phyloP scores from a whole-genome alignment of 2,113 vertebrate genomes.

The Xiphophorus hellerii region DNA sequence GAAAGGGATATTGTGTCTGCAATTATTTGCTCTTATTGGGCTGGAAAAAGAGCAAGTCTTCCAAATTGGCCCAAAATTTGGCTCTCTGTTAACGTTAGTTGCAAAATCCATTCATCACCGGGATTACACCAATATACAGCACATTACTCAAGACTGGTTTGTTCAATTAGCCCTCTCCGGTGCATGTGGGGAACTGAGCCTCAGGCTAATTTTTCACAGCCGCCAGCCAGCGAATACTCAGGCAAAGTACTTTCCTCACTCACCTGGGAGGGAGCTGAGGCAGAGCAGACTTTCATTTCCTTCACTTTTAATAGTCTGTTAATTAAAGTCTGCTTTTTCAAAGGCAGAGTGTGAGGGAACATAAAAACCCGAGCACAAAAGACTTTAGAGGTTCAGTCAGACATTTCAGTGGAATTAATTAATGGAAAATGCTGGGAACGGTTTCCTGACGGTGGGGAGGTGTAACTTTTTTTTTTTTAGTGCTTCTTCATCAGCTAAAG shows the following conservation, averaged over 20 bases:
- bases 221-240: slow-evolving; percentile 60
- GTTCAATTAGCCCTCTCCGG: slow-evolving; percentile 72
- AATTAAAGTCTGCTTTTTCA: slow-evolving; percentile 70
- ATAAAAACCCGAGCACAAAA: slow-evolving; percentile 20
- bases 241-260: slow-evolving; percentile 61
- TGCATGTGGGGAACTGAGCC: slow-evolving; percentile 58
- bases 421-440: slow-evolving; percentile 49
- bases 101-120: slow-evolving; percentile 75
- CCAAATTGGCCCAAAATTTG: slow-evolving; percentile 60
- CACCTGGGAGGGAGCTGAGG: slow-evolving; percentile 63
- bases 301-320: slow-evolving; percentile 75
- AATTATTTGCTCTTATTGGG: slow-evolving; percentile 43
- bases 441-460: slow-evolving; percentile 34
- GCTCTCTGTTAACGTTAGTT: slow-evolving; percentile 68
- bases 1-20: slow-evolving; percentile 32
- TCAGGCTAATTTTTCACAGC: slow-evolving; percentile 72
- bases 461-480: slow-evolving; percentile 16
- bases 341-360: slow-evolving; percentile 25
- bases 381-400: slow-evolving; percentile 18
- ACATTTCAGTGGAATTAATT: slow-evolving; percentile 42
- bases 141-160: slow-evolving; percentile 72
- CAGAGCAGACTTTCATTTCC: slow-evolving; percentile 62
- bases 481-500: neutral
- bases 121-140: slow-evolving; percentile 63
- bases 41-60: slow-evolving; percentile 56